Evolutionary conservation across 2,888 invertebrate species (phyloP).

Genomic region (Gryllus longicercus): DNA sequence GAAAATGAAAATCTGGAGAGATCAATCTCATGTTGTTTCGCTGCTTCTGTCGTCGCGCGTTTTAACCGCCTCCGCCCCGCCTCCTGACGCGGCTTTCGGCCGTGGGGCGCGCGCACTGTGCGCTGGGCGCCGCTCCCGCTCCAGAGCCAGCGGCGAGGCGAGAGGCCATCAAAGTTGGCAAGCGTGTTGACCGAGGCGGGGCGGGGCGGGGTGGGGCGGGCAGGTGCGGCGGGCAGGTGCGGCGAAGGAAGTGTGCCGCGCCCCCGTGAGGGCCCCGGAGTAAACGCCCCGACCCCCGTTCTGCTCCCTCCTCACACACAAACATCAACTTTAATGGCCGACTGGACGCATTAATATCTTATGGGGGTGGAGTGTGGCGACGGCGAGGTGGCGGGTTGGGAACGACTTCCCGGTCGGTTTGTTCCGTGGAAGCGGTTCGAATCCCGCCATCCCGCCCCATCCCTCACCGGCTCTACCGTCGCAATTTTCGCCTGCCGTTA

Average conservation of each 20-base stretch:
- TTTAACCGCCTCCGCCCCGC: no score
- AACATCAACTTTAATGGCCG: background rate
- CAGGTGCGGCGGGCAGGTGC: no score
- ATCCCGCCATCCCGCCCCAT: no score
- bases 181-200: background rate
- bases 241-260: no score
- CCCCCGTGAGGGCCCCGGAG: no score
- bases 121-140: background rate
- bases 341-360: constrained; percentile 6
- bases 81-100: no score
- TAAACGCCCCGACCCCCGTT: no score
- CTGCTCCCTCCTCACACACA: background rate
- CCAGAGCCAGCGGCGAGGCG: background rate
- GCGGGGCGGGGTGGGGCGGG: background rate
- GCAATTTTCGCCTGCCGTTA: no score
- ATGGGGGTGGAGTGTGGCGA: background rate
- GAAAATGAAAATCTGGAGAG: no score
- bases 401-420: background rate
- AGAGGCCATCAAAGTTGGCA: background rate
- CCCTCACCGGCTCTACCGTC: no score
- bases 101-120: background rate
- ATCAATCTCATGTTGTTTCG: no score
- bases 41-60: no score
- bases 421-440: background rate
- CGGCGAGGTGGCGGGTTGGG: background rate